Evolutionary conservation across 2,888 invertebrate species (phyloP).

Genomic region (Tenthredo notha): DNA sequence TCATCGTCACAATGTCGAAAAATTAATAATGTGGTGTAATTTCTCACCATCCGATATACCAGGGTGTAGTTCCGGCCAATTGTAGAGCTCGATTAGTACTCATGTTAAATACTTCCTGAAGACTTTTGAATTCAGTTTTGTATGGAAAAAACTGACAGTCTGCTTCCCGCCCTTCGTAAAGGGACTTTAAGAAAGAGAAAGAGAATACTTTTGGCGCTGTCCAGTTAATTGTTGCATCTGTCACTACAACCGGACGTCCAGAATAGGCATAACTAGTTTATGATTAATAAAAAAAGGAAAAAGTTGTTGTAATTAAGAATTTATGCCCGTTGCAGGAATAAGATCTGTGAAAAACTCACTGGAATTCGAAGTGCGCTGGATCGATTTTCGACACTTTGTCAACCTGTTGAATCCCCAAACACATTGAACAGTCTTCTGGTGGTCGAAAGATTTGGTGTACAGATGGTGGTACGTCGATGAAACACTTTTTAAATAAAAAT

Average conservation of each 20-base stretch:
- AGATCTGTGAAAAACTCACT: slow-evolving; percentile 73
- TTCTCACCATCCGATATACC: slow-evolving; percentile 87
- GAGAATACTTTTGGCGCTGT: slow-evolving; percentile 88
- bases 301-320: not conserved
- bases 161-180: slow-evolving; percentile 82
- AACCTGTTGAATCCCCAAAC: slow-evolving; percentile 83
- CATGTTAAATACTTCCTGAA: slow-evolving; percentile 93
- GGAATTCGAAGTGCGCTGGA: slow-evolving; percentile 85
- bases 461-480: slow-evolving; percentile 67
- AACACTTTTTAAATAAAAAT: slow-evolving; percentile 67
- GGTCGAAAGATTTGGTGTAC: slow-evolving; percentile 83
- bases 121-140: slow-evolving; percentile 89
- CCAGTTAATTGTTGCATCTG: slow-evolving; percentile 91
- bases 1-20: not conserved
- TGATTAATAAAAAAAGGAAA: not conserved
- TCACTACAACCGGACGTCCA: slow-evolving; percentile 90
- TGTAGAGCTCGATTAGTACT: slow-evolving; percentile 84
- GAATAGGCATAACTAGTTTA: slow-evolving; percentile 83
- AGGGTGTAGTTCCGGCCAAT: slow-evolving; percentile 82
- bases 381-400: slow-evolving; percentile 85
- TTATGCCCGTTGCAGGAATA: not conserved
- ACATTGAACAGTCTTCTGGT: slow-evolving; percentile 90
- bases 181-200: slow-evolving; percentile 89
- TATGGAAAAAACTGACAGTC: slow-evolving; percentile 97
- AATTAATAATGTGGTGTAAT: not conserved